A percentile compares a stretch with the other conserved stretches of the same genome.
Conservation (phyloP, 2,797 vertebrate genomes). For the Scolopax rusticola region DNA sequence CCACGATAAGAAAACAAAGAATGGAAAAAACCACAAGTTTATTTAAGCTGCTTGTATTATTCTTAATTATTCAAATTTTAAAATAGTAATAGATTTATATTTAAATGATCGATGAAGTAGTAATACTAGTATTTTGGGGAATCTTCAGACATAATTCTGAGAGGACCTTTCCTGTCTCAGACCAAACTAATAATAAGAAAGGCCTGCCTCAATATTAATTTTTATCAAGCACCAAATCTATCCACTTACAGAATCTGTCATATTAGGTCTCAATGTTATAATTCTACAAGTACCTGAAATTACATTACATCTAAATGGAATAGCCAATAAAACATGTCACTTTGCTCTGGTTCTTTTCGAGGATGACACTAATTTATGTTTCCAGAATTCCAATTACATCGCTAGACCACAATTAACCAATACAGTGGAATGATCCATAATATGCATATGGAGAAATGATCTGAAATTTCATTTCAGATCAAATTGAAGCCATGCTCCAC, state of each 20-base stretch:
- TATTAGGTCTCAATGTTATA: not conserved
- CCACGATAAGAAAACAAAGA: not conserved
- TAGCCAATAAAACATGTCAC: not conserved
- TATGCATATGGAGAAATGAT: not conserved
- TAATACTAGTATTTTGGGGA: not conserved
- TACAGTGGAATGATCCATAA: not conserved
- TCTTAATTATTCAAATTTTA: not conserved
- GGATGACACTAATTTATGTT: conserved; percentile 25
- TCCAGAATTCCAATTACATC: conserved; percentile 9
- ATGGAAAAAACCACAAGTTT: not conserved
- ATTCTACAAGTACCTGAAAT: conserved; percentile 36
- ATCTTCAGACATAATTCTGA: not conserved
- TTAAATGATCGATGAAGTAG: not conserved
- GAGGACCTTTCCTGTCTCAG: not conserved
- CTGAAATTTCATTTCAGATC: not conserved
- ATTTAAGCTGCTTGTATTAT: not conserved
- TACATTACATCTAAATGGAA: conserved; percentile 37
- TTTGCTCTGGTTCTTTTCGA: conserved; percentile 25
- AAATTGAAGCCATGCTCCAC: not conserved
- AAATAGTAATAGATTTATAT: not conserved
- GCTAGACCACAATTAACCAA: not conserved
- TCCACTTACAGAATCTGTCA: not conserved
- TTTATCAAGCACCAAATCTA: not conserved
- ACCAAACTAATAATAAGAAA: not conserved
- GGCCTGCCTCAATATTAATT: not conserved